These are phyloP conservation scores for Lissonota sp. DNA, from an alignment of 2,888 invertebrate species.

Conservation along the genomic window DNA sequence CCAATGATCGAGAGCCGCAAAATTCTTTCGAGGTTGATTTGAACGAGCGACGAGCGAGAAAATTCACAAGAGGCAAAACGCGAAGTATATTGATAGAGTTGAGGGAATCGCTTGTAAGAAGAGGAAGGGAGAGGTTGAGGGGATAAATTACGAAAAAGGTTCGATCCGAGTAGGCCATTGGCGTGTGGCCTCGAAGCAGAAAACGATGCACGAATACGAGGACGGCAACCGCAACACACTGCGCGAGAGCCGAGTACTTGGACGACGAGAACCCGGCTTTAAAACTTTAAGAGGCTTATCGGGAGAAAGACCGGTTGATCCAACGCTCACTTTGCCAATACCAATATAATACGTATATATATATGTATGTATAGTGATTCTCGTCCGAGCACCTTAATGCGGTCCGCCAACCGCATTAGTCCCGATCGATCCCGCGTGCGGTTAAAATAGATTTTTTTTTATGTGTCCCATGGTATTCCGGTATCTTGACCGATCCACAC, in stretches of 20 bases:
- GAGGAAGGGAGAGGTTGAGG: conserved; percentile 1
- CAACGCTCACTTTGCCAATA: conserved; percentile 14
- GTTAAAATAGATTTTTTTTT: conserved; percentile 45
- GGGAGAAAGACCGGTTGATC: conserved; percentile 54
- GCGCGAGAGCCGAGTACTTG: background rate
- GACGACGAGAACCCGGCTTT: conserved; percentile 58
- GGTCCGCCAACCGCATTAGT: conserved; percentile 54
- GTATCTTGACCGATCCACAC: conserved; percentile 36
- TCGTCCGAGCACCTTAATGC: conserved; percentile 40
- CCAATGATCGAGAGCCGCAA: background rate
- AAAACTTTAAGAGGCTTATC: conserved; percentile 66
- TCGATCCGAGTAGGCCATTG: conserved; percentile 56
- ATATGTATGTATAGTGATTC: background rate
- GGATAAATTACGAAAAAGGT: conserved; percentile 40
- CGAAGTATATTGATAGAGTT: background rate
- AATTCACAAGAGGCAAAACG: background rate
- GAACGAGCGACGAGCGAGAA: no score
- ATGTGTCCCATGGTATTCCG: conserved; percentile 14
- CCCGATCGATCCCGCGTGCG: conserved; percentile 52
- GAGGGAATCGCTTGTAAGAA: background rate
- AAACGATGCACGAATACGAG: conserved; percentile 35
- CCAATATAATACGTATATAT: background rate
- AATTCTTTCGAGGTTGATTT: background rate
- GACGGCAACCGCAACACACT: conserved; percentile 51
- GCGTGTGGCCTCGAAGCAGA: conserved; percentile 43